A percentile compares a stretch with the other conserved stretches of the same genome.
phyloP scores from a whole-genome alignment of 1,140 invertebrate genomes.

The Pseudomyrmex sp. region DNA sequence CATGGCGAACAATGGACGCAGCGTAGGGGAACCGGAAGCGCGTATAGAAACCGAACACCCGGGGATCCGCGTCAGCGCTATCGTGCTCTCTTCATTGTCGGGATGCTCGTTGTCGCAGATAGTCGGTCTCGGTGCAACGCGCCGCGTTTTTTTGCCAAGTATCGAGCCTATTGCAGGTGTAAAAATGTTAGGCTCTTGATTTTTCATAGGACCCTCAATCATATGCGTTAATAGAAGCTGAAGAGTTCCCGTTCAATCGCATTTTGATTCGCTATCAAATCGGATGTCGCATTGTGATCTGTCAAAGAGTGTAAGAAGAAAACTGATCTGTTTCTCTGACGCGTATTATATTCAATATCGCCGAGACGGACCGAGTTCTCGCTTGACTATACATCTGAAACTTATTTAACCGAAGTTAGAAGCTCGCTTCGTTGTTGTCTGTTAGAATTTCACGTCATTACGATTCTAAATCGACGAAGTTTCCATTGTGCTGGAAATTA shows the following conservation, averaged over 20 bases:
- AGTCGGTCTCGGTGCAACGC: conserved; percentile 68
- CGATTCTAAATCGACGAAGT: neutral
- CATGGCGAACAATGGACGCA: conserved; percentile 80
- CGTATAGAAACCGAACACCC: conserved; percentile 73
- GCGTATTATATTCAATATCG: neutral
- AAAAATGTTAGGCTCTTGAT: neutral
- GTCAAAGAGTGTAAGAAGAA: too few species aligned
- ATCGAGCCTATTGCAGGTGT: neutral
- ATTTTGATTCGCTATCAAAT: conserved; percentile 1
- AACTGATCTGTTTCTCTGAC: neutral
- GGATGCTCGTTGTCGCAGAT: conserved; percentile 78
- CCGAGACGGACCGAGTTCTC: neutral
- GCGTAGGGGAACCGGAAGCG: conserved; percentile 79
- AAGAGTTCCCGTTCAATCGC: neutral
- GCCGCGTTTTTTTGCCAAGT: neutral
- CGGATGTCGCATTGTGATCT: neutral
- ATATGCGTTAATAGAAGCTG: too few species aligned
- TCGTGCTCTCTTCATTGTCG: conserved; percentile 80
- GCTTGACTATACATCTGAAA: neutral
- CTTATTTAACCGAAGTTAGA: neutral
- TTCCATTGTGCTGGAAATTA: neutral
- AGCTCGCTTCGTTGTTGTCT: conserved; percentile 3
- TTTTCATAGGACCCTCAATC: too few species aligned
- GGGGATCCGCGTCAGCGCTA: conserved; percentile 68
- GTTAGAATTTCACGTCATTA: neutral